Evolutionary conservation across 2,888 invertebrate species (phyloP), one percentile per base, ranked within the genome.

Genomic region (Athalia circularis): DNA sequence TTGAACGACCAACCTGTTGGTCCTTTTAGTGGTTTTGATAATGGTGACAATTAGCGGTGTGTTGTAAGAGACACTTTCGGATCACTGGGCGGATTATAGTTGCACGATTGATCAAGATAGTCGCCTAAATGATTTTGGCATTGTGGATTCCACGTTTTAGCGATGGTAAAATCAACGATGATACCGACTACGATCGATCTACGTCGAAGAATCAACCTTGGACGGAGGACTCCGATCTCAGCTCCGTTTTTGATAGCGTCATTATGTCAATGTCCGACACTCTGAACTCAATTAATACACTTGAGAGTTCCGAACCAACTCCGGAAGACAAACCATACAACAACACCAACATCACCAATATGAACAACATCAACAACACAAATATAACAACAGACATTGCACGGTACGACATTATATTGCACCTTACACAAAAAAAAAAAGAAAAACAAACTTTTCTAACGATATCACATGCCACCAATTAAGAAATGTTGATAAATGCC

Each of bases 201-300:
- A 59, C 57, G 13, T 72, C 72, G 82, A 87, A 83, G 83, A 83
- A 86, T 81, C 86, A 86, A 85, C 87, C 84, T 84, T 84, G 81
- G 84, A 87, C 85, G 82, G 89, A 89, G 82, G 88, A 90, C 81
- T 87, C 87, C 84, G 88, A 88, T 81, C 86, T 86, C 82, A 88
- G 90, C 84, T 90, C 90, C 79, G 83, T 89, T 84, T 89, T 89
- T 84, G 89, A 90, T 87, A 90, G 89, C 81, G 89, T 90, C 85
- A 87, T 90, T 87, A 88, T 90, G 88, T 90, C 90, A 82, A 88
- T 90, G 88, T 90, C 90, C 84, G 90, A 90, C 86, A 90, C 90
- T 84, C 87, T 90, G 84, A 90, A 90, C 87, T 90, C 90, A 79
- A 89, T 90, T 85, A 90, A 90, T 85, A 90, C 90, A 85, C 87